Evolutionary conservation across 1,140 invertebrate species (phyloP), one percentile per base, ranked within the genome.

Genomic region (Cyphomyrmex costatus): DNA sequence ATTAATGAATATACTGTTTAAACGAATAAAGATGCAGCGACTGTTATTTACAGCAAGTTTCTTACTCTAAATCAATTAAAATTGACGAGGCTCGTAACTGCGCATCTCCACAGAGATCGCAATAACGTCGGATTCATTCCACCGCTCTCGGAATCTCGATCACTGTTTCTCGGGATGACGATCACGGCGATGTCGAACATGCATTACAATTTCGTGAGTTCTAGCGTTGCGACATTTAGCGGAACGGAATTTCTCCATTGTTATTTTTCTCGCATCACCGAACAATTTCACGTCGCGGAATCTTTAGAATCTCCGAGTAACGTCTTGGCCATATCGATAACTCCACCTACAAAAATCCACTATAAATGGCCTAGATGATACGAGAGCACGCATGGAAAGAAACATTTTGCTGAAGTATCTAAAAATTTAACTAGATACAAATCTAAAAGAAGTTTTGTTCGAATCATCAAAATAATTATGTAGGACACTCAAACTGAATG

Each of bases 241-340:
- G 19, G 36, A 58, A 86, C 42, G 87, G 88, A 89, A 89, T 89
- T 77, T 56, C 30, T 61, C 10, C 51, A 19, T 60, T 10, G 58
- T 60, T 27, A 14, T 27, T 60, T 27, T 63, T 63, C 2, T 79
- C 71, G 14, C 71, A 65, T 73, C 77, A 10, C 12, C 51, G 78
- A 42, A 21, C 51, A 12, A 80, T 82, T 14, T 30, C 10, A 19
- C 66, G 33, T 8, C n/a, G 30, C 14, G 36, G 36, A 73, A 74
- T 73, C 66, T 24, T 46, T 21, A 60, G 24, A 73, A 71, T 46
- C 6, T 27, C 27, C 53, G 19, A 58, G 27, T 42, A 60, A 83
- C 24, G 42, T 14, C 21, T 10, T 30, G 30, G n/a, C 12, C 49
- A 60, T 60, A 51, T 60, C 36, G 68, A 74, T 61, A 73, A 61